A percentile compares a stretch with the other conserved stretches of the same genome.
phyloP scores from a whole-genome alignment of 1,140 invertebrate genomes.

The Berghia stephanieae region DNA sequence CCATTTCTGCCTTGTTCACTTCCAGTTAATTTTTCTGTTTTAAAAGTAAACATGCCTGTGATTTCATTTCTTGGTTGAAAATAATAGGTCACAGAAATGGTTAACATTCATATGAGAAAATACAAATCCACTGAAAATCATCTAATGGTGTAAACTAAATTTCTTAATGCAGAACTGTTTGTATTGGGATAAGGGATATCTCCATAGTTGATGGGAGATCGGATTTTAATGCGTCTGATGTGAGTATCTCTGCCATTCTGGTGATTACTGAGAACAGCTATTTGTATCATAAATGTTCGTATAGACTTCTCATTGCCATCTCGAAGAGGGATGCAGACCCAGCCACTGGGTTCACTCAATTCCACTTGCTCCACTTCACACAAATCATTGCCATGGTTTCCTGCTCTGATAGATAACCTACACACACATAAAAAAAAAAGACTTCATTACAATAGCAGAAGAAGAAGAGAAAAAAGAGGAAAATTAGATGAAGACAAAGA shows the following conservation, averaged over 20 bases:
- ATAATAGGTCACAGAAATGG: background rate
- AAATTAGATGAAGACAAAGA: too few relatives aligned
- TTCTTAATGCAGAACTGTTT: slow-evolving; percentile 81
- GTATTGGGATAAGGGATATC: slow-evolving; percentile 80
- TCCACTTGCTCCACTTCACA: slow-evolving; percentile 96
- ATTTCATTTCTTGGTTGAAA: too few relatives aligned
- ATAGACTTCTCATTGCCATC: slow-evolving; percentile 88
- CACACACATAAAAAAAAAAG: slow-evolving; percentile 21
- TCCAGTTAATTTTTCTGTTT: too few relatives aligned
- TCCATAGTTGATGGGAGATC: slow-evolving; percentile 78
- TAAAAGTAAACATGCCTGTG: too few relatives aligned
- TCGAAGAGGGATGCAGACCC: slow-evolving; percentile 88
- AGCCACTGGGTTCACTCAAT: slow-evolving; percentile 92
- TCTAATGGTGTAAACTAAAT: slow-evolving; percentile 68
- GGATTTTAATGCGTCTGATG: slow-evolving; percentile 95
- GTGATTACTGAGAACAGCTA: slow-evolving; percentile 87
- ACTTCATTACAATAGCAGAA: background rate
- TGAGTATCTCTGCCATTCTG: slow-evolving; percentile 99
- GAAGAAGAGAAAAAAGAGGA: background rate
- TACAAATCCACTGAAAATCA: background rate
- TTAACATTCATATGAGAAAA: background rate
- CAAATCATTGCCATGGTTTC: slow-evolving; percentile 97
- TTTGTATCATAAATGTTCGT: slow-evolving; percentile 93
- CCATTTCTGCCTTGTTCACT: too few relatives aligned
- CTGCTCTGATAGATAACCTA: slow-evolving; percentile 92